phyloP scores from a whole-genome alignment of 2,797 vertebrate genomes.

The Molossus molossus region DNA sequence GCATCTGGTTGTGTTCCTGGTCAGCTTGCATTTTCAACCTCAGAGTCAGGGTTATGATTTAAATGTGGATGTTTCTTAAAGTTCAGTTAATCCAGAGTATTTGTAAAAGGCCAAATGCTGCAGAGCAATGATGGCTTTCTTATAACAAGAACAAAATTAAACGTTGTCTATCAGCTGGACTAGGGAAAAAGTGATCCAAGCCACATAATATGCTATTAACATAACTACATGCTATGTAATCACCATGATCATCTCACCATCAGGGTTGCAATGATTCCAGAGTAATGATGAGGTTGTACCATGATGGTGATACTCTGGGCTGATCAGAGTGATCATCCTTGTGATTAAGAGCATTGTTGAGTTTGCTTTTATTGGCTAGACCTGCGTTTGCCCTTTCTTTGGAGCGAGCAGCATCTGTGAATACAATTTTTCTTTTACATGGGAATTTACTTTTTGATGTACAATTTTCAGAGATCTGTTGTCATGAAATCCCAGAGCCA shows the following conservation, averaged over 20 bases:
- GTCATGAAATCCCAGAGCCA: conserved; percentile 69
- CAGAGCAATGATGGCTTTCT: conserved; percentile 38
- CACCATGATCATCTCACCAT: not conserved
- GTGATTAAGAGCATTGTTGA: not conserved
- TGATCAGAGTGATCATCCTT: not conserved
- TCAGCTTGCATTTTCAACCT: conserved; percentile 28
- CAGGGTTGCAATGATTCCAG: not conserved
- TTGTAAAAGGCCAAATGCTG: not conserved
- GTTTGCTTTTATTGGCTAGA: conserved; percentile 67
- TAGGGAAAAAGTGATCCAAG: not conserved
- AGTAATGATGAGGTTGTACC: conserved; percentile 31
- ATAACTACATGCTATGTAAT: conserved; percentile 20
- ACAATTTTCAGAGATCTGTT: conserved; percentile 67
- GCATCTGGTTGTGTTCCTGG: not conserved
- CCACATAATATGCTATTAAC: not conserved
- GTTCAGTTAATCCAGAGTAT: not conserved
- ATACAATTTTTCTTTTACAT: conserved; percentile 49
- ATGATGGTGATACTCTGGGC: not conserved
- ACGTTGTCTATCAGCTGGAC: conserved; percentile 32
- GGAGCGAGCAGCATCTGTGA: conserved; percentile 60
- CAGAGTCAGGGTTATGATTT: conserved; percentile 11
- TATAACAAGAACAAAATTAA: conserved; percentile 46
- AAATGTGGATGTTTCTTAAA: conserved; percentile 50
- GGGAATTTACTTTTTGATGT: conserved; percentile 60
- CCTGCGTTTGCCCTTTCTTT: conserved; percentile 57